Evolutionary conservation across 2,113 vertebrate genomes (phyloP).

Genomic region (Irena cyanogastra): DNA sequence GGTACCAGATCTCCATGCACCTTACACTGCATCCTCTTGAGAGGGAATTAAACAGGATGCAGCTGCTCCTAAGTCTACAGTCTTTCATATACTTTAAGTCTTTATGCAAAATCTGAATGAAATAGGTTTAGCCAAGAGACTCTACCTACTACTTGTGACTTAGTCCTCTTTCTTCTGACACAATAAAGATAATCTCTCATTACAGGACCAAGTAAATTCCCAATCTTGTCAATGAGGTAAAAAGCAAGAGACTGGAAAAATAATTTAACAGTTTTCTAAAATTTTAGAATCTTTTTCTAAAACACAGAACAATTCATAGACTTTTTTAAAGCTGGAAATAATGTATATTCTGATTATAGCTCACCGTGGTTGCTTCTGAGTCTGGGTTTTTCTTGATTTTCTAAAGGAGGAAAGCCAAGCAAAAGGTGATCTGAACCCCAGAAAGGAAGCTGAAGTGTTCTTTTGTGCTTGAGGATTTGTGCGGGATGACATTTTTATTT

Average conservation of each 20-base stretch:
- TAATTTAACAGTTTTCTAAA: not conserved
- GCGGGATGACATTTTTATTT: slow-evolving; percentile 59
- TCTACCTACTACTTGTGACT: not conserved
- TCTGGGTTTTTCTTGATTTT: slow-evolving; percentile 64
- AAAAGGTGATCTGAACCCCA: slow-evolving; percentile 71
- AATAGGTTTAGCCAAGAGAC: not conserved
- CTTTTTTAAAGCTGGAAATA: not conserved
- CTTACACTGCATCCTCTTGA: not conserved
- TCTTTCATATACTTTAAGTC: not conserved
- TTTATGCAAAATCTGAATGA: not conserved
- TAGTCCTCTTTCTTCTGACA: not conserved
- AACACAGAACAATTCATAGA: not conserved
- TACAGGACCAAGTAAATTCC: not conserved
- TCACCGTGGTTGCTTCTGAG: slow-evolving; percentile 61
- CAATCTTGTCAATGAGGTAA: not conserved
- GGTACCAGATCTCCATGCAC: not conserved
- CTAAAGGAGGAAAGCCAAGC: slow-evolving; percentile 75
- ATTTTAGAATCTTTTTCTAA: not conserved
- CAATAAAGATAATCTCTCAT: not conserved
- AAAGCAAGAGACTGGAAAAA: not conserved
- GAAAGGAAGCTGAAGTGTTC: slow-evolving; percentile 42
- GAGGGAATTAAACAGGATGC: not conserved
- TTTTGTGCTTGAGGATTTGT: slow-evolving; percentile 51
- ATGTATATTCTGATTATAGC: not conserved
- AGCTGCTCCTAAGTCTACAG: not conserved